Percentiles rank a stretch among this genome's conserved stretches.
Evolutionary conservation across 2,797 vertebrate genomes (phyloP).

Genomic region (Enteromius fasciolatus): DNA sequence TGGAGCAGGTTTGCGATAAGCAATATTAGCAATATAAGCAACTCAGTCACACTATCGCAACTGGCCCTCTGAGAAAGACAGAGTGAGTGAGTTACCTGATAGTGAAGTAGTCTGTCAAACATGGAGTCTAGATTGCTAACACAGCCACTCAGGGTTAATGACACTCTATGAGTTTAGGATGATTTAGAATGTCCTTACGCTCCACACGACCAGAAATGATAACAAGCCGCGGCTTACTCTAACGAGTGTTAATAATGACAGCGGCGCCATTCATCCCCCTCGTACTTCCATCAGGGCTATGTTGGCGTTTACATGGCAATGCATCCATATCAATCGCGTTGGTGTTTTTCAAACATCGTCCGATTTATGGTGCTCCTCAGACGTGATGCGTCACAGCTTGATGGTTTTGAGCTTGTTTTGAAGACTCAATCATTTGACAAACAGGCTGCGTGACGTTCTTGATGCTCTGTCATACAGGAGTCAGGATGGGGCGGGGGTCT

Average conservation of each 20-base stretch:
- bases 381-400: conserved; percentile 54
- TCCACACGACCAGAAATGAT: conserved; percentile 48
- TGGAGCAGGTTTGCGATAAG: conserved; percentile 43
- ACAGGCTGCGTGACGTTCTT: conserved; percentile 41
- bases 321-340: conserved; percentile 37
- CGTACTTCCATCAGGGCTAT: conserved; percentile 27
- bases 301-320: conserved; percentile 29
- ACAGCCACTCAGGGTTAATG: conserved; percentile 42
- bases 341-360: conserved; percentile 51
- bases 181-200: conserved; percentile 45
- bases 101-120: conserved; percentile 45
- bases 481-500: conserved; percentile 23
- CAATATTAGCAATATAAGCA: conserved; percentile 21
- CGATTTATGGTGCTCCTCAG: conserved; percentile 52
- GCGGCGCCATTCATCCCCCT: conserved; percentile 43
- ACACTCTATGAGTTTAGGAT: conserved; percentile 30
- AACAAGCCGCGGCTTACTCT: conserved; percentile 26
- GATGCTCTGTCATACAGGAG: conserved; percentile 20
- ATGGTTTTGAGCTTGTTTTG: conserved; percentile 58
- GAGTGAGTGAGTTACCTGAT: conserved; percentile 20
- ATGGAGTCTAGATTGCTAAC: conserved; percentile 38
- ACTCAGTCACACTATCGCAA: conserved; percentile 29
- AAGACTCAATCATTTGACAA: conserved; percentile 59
- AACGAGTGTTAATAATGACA: conserved; percentile 49
- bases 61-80: conserved; percentile 35